phyloP scores from a whole-genome alignment of 2,888 invertebrate genomes.

The Metopia argyrocephala region DNA sequence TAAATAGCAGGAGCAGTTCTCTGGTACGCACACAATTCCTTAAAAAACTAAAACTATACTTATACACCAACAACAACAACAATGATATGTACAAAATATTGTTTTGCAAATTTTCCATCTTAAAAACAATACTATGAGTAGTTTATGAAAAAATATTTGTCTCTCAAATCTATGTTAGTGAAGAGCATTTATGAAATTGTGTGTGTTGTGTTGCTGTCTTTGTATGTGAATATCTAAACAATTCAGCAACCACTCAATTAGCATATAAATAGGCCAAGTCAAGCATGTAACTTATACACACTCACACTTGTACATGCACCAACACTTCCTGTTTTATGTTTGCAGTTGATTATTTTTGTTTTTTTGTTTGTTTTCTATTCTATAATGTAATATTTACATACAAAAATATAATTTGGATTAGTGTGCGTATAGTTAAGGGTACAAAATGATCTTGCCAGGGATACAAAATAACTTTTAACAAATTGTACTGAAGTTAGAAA shows the following conservation, averaged over 20 bases:
- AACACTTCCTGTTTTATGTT: neutral
- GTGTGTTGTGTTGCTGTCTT: neutral
- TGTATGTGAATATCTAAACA: conserved; percentile 21
- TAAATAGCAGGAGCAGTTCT: too few species aligned
- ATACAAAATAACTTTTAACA: too few species aligned
- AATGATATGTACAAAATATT: conserved; percentile 10
- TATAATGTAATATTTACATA: neutral
- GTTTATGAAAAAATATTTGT: neutral
- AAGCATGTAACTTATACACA: conserved; percentile 40
- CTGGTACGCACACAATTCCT: too few species aligned
- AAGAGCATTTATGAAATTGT: neutral
- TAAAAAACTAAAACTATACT: neutral
- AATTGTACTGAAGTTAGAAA: too few species aligned
- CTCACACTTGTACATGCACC: neutral
- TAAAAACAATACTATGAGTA: conserved; percentile 4
- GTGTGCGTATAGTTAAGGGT: too few species aligned
- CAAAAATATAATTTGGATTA: conserved; percentile 21
- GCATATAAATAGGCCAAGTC: conserved; percentile 57
- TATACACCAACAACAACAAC: neutral
- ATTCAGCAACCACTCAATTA: conserved; percentile 55
- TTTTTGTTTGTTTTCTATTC: neutral
- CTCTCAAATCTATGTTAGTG: neutral
- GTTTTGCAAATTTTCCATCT: conserved; percentile 4
- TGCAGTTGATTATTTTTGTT: neutral
- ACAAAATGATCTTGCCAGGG: too few species aligned